Evolutionary conservation across 2,888 invertebrate genomes (phyloP), one percentile per base, ranked within the genome.

Genomic region (Cantharis lateralis): DNA sequence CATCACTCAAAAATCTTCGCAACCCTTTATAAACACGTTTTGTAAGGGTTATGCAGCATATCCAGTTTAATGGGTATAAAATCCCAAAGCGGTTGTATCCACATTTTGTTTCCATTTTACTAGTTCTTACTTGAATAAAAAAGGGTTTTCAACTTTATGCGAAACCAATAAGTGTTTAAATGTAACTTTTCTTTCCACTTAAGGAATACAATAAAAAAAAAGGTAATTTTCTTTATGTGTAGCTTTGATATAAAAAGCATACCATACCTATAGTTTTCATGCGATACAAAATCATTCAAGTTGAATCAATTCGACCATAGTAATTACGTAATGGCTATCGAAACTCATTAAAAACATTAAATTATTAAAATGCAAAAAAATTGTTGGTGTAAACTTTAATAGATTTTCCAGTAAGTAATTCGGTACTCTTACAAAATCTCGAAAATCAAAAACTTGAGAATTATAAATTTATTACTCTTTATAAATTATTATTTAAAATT

Each of bases 101-200:
- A 24, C 64, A 66, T 66, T 66, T 20, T 16, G 20, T 66, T 66
- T 20, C 20, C 64, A n/a, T 20, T 66, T 66, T 66, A 66, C 64
- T 24, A 9, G 18, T 24, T 66, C 13, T 24, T 66, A 20, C 24
- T 66, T 66, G 64, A 66, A 66, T 66, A 66, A 66, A 63, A 28
- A 66, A 20, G 18, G 64, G 18, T 13, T 66, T 66, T 66, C 18
- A 66, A 66, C 10, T 66, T 66, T 66, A 66, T 66, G 64, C 13
- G 16, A n/a, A 66, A 66, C 64, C 64, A 66, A 66, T 66, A 66
- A 66, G 16, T 66, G 20, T 66, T 66, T 66, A 66, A 66, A 66
- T 20, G 24, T 66, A 24, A 66, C 18, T 16, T 20, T 66, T 66
- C 10, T 20, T 66, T 66, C 24, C 48, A 48, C 48, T 48, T 48